Conservation (phyloP, 2,888 invertebrate genomes). For the Carcina quercana region DNA sequence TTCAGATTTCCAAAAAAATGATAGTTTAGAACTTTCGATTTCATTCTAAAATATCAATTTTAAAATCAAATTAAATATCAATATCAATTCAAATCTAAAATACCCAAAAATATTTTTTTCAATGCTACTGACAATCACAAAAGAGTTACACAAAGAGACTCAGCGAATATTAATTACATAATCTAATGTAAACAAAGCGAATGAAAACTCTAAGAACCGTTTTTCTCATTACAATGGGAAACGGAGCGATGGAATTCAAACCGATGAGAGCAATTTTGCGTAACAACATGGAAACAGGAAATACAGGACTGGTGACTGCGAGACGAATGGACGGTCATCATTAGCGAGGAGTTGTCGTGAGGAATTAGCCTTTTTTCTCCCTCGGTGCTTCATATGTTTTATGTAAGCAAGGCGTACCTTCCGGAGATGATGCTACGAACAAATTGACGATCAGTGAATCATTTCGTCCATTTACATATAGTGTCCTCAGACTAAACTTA, state of each 20-base stretch:
- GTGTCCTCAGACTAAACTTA: no score
- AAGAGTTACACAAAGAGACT: conserved; percentile 13
- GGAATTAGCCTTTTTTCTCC: conserved; percentile 40
- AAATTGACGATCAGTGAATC: no score
- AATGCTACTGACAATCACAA: no score
- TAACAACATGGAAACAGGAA: conserved; percentile 55
- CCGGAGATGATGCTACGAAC: no score
- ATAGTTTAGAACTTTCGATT: no score
- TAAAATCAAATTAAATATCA: no score
- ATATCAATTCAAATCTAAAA: no score
- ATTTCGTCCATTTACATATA: background rate
- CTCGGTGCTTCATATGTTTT: conserved; percentile 19
- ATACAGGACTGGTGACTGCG: conserved; percentile 53
- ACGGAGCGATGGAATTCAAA: conserved; percentile 45
- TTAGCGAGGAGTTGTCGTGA: conserved; percentile 34
- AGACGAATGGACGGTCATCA: conserved; percentile 33
- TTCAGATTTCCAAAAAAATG: no score
- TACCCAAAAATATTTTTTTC: no score
- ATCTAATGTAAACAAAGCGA: conserved; percentile 47
- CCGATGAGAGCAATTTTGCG: conserved; percentile 47
- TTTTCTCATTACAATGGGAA: conserved; percentile 48
- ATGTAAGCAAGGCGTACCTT: conserved; percentile 15
- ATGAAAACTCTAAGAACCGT: conserved; percentile 47
- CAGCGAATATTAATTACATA: conserved; percentile 19
- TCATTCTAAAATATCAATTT: no score